These are phyloP conservation scores for Cairina moschata DNA, from an alignment of 2,113 vertebrate genomes.

Conservation along the genomic window DNA sequence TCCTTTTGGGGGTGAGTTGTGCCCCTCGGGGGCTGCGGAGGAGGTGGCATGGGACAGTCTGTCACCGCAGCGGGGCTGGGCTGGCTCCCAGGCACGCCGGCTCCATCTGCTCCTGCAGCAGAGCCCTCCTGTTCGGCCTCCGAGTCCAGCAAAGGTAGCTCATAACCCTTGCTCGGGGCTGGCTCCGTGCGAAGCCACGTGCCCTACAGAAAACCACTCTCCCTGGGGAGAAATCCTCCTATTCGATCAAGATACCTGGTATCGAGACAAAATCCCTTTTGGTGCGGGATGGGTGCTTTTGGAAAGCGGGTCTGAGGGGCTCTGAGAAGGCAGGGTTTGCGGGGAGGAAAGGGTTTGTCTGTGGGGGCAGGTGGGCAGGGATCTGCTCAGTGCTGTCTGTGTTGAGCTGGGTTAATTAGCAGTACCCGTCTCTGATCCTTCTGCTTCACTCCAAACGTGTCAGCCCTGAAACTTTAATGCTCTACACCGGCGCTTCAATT, in stretches of 20 bases:
- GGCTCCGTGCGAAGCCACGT: fast-evolving
- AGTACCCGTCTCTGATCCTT: neutral
- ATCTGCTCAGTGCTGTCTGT: fast-evolving
- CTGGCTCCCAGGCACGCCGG: conserved; percentile 44
- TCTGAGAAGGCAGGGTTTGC: neutral
- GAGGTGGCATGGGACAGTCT: conserved; percentile 49
- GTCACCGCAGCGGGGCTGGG: conserved; percentile 52
- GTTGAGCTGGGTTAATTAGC: neutral
- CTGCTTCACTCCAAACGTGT: neutral
- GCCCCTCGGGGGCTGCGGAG: fast-evolving
- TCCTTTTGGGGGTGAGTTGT: neutral
- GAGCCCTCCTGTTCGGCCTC: conserved; percentile 42
- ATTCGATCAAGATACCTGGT: neutral
- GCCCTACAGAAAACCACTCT: neutral
- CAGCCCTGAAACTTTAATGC: conserved; percentile 66
- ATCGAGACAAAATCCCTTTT: neutral
- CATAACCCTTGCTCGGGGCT: conserved; percentile 18
- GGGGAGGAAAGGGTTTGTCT: too few relatives aligned
- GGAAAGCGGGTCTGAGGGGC: neutral
- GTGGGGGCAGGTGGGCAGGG: neutral
- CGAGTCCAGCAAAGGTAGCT: conserved; percentile 27
- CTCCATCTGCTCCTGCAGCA: conserved; percentile 64
- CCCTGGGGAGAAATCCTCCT: neutral
- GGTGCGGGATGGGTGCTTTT: neutral
- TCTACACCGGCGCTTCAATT: conserved; percentile 59